Conservation (phyloP, 2,797 vertebrate species). For the Agapornis canus region DNA sequence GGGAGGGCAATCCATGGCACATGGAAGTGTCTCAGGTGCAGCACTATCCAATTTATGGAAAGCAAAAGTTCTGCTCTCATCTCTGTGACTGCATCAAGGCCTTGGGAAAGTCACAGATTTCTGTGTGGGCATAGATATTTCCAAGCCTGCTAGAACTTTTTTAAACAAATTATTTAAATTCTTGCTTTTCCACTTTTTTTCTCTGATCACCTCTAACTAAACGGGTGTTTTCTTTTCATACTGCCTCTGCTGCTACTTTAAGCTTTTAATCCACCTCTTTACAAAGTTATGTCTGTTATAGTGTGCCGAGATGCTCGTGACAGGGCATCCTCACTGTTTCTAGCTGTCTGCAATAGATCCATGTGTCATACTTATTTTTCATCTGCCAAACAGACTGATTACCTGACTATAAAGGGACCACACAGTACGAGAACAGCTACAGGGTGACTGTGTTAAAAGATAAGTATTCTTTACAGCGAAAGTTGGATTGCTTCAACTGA, state of each 20-base stretch:
- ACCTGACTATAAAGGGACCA: neutral
- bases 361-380: neutral
- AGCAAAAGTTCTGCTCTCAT: neutral
- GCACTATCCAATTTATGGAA: neutral
- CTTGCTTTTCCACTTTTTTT: neutral
- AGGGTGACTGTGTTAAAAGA: neutral
- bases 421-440: neutral
- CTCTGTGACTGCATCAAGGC: neutral
- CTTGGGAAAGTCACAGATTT: neutral
- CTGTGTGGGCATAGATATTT: neutral
- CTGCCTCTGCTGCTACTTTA: neutral
- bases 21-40: neutral
- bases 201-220: neutral
- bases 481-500: neutral
- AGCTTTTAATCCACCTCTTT: neutral
- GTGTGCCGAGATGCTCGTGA: neutral
- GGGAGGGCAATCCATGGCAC: neutral
- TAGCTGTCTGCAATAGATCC: neutral
- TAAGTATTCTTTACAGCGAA: neutral
- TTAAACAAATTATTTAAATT: neutral
- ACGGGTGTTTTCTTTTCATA: neutral
- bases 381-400: neutral
- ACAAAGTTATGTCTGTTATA: neutral
- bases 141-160: neutral
- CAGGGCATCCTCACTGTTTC: neutral